Conservation (phyloP, 2,888 invertebrate species). For the Tetropium fuscum region DNA sequence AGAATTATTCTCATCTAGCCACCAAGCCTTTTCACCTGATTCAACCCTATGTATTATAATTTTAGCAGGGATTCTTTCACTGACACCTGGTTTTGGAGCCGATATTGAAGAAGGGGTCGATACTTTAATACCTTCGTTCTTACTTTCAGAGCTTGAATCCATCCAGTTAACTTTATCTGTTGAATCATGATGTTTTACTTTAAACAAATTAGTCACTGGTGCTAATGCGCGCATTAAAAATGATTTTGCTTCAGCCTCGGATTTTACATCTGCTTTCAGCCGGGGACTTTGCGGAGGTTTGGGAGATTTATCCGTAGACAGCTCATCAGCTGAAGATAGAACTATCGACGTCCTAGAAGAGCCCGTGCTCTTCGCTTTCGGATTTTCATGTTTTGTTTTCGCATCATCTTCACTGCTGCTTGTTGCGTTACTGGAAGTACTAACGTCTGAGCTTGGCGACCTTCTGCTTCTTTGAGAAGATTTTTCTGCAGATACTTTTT, state of each 20-base stretch:
- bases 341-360: conserved; percentile 69
- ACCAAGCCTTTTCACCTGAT: conserved; percentile 76
- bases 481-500: conserved; percentile 47
- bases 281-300: conserved; percentile 68
- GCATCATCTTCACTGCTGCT: conserved; percentile 62
- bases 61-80: conserved; percentile 66
- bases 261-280: conserved; percentile 64
- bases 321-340: conserved; percentile 70
- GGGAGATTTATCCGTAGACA: conserved; percentile 67
- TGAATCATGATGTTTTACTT: conserved; percentile 62
- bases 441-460: conserved; percentile 66
- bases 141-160: conserved; percentile 56
- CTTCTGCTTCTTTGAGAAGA: conserved; percentile 50
- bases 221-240: conserved; percentile 80
- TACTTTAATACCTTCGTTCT: conserved; percentile 25
- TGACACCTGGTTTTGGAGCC: conserved; percentile 10
- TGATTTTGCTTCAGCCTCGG: conserved; percentile 75
- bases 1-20: conserved; percentile 60
- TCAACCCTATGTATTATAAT: conserved; percentile 65
- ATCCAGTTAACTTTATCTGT: conserved; percentile 67
- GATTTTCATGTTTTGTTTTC: conserved; percentile 50
- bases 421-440: conserved; percentile 52
- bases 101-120: conserved; percentile 2
- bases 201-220: conserved; percentile 81
- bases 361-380: conserved; percentile 54